Base-by-base conservation (phyloP, 2,113 vertebrate genomes). In the Burhinus bistriatus region DNA sequence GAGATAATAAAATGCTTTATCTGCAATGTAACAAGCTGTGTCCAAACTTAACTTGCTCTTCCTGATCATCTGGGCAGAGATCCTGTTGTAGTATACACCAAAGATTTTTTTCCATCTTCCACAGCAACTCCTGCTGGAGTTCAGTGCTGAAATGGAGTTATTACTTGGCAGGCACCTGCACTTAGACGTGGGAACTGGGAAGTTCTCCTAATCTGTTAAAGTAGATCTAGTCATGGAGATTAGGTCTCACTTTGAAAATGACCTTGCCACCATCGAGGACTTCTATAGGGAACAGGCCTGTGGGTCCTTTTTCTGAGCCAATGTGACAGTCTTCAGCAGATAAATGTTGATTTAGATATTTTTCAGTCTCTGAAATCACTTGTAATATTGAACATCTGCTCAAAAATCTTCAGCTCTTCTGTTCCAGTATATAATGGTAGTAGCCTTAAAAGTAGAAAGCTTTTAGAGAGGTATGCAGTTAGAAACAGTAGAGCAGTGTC, bases 1-100 rank as follows among this genome's bases (percentile, higher is more conserved):
- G 65, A 59, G 84, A 68, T 82, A 93, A 91, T 71, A 82, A 90
- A 96, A 87, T 71, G 16, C 80, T 93, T 82, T 93, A 36, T 93
- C 87, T 96, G 66, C 65, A 94, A 3, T 18, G 84, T 89, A 81
- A 91, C 89, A 89, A 82, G 72, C 81, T 94, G 49, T 75, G 87
- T 82, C 61, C 77, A 91, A 81, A 25, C 73, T 83, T 87, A 82
- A 58, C 69, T 91, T 95, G 29, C 23, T 89, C 61, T 79, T 87
- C 42, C 40, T 64, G 55, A 40, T 95, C 29, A 57, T 55, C 72
- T 85, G 77, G 20, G 52, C 11, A 27, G 47, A 78, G 29, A 82
- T 94, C 32, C 59, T 83, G 20, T 64, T 91, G 38, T 4, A 70
- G 15, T 34, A 13, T 34, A 61, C 1, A 16, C 23, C 14, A 36